phyloP scores from a whole-genome alignment of 1,140 invertebrate species.

The Lycorma delicatula region DNA sequence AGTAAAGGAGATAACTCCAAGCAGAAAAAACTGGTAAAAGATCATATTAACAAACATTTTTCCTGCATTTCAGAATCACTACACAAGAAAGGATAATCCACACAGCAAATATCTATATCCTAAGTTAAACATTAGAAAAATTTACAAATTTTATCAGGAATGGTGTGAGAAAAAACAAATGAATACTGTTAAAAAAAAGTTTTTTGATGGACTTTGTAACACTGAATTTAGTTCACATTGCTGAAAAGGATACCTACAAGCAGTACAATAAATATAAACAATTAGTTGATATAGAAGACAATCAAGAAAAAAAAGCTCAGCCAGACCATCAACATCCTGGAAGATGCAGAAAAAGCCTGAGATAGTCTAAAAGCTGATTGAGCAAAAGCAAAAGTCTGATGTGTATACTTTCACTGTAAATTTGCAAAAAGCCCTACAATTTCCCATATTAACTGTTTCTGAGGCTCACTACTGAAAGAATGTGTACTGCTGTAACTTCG shows the following conservation, averaged over 20 bases:
- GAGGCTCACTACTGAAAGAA: too few relatives aligned
- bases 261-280: too few relatives aligned
- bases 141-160: slow-evolving; percentile 5
- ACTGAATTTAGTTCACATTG: slow-evolving; percentile 7
- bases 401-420: too few relatives aligned
- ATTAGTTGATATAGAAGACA: not conserved
- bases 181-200: slow-evolving; percentile 13
- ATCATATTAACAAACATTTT: slow-evolving; percentile 14
- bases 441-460: too few relatives aligned
- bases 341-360: too few relatives aligned
- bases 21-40: slow-evolving; percentile 9
- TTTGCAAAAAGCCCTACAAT: too few relatives aligned
- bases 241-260: too few relatives aligned
- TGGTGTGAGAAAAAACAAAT: slow-evolving; percentile 8
- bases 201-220: slow-evolving; percentile 9
- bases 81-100: slow-evolving; percentile 7
- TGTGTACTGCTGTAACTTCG: too few relatives aligned
- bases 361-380: too few relatives aligned
- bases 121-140: slow-evolving; percentile 8
- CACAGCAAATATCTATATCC: slow-evolving; percentile 12
- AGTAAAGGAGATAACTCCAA: slow-evolving; percentile 5
- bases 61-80: slow-evolving; percentile 11
- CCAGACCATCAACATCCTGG: too few relatives aligned
- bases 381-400: too few relatives aligned
- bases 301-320: not conserved